A percentile compares a stretch with the other conserved stretches of the same genome.
phyloP scores from a whole-genome alignment of 2,113 vertebrate species.

The Balaeniceps rex region DNA sequence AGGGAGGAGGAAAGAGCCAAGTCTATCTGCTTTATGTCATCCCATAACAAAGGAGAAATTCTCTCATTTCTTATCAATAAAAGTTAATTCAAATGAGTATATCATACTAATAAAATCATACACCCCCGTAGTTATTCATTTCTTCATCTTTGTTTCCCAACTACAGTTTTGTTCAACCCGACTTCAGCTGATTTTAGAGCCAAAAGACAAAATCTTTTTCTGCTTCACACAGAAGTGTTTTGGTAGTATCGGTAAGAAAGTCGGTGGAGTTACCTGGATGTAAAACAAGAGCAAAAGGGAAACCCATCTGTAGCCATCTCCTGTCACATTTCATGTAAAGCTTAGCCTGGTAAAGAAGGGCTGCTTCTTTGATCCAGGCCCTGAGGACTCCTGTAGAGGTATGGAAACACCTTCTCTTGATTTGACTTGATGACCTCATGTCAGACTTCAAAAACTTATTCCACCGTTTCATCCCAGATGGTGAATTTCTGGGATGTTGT shows the following conservation, averaged over 20 bases:
- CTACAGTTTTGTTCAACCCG: not conserved
- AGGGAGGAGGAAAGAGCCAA: not conserved
- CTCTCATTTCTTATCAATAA: not conserved
- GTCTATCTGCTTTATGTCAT: not conserved
- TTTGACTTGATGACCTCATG: not conserved
- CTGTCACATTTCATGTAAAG: not conserved
- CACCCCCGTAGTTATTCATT: not conserved
- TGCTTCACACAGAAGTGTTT: not conserved
- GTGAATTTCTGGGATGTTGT: not conserved
- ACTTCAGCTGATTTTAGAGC: not conserved
- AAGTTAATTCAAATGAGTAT: not conserved
- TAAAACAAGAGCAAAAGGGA: not conserved
- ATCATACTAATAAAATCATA: not conserved
- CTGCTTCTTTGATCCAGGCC: not conserved
- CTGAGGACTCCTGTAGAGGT: not conserved
- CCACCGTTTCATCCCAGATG: not conserved
- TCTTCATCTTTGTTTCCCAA: not conserved
- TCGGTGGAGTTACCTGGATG: not conserved
- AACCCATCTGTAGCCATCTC: not conserved
- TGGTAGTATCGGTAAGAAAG: not conserved
- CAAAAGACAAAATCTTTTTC: not conserved
- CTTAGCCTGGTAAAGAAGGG: not conserved
- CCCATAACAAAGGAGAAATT: not conserved
- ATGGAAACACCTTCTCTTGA: not conserved
- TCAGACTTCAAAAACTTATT: not conserved